phyloP scores from a whole-genome alignment of 1,140 invertebrate species.

The Zaprionus lachaisei region DNA sequence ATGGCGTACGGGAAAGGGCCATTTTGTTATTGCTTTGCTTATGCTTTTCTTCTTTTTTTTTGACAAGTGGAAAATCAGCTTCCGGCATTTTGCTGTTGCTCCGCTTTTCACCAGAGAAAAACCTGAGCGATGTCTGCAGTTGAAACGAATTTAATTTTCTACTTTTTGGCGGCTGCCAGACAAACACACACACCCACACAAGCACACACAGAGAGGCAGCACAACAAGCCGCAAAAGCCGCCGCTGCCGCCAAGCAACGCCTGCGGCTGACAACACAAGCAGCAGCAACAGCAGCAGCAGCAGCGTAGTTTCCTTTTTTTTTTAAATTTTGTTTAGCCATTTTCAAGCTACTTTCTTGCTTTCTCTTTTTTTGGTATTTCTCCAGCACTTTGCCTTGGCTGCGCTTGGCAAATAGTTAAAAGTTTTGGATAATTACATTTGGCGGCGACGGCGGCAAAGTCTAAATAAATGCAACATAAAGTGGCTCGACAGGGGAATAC shows the following conservation, averaged over 20 bases:
- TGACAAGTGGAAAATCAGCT: conserved; percentile 54
- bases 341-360: conserved; percentile 50
- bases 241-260: conserved; percentile 14
- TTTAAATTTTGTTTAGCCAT: conserved; percentile 22
- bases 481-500: background rate
- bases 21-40: background rate
- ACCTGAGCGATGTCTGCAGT: conserved; percentile 73
- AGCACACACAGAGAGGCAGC: background rate
- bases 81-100: conserved; percentile 31
- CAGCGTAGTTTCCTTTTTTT: conserved; percentile 8
- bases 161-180: conserved; percentile 55
- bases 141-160: conserved; percentile 81
- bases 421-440: conserved; percentile 81
- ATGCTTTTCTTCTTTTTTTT: conserved; percentile 14
- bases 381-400: conserved; percentile 2
- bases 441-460: conserved; percentile 36
- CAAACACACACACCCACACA: conserved; percentile 27
- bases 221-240: conserved; percentile 51
- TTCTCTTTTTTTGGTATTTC: conserved; percentile 31
- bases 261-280: conserved; percentile 47
- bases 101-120: conserved; percentile 30
- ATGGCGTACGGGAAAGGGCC: conserved; percentile 41
- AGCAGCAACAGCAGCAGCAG: background rate
- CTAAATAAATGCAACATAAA: conserved; percentile 14
- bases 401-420: conserved; percentile 65